These are phyloP conservation scores for Andricus quercusramuli DNA, from an alignment of 2,888 invertebrate genomes.

Conservation along the genomic window DNA sequence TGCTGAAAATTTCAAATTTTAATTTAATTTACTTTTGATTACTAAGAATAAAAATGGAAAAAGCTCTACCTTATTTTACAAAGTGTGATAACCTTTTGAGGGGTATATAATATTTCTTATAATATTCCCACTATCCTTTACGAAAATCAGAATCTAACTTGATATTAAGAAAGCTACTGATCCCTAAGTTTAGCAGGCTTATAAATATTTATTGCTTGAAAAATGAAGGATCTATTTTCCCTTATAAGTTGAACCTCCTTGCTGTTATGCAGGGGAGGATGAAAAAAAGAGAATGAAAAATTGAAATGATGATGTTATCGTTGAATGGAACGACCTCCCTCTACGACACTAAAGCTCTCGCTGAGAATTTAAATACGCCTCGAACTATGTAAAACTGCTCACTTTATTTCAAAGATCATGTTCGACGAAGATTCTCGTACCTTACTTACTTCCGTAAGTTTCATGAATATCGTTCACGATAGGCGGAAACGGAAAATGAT, in stretches of 20 bases:
- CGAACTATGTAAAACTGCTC: conserved; percentile 26
- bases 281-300: conserved; percentile 8
- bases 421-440: conserved; percentile 23
- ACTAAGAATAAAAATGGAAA: too few species aligned
- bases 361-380: conserved; percentile 36
- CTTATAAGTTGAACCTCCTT: background rate
- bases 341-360: conserved; percentile 25
- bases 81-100: too few species aligned
- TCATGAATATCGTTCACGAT: conserved; percentile 21
- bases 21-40: too few species aligned
- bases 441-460: background rate
- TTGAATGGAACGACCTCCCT: conserved; percentile 24
- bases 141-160: too few species aligned
- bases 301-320: conserved; percentile 21
- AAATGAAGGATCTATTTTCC: background rate
- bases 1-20: too few species aligned
- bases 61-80: too few species aligned
- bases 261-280: background rate
- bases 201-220: background rate
- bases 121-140: too few species aligned
- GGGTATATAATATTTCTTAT: too few species aligned
- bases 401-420: conserved; percentile 25
- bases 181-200: too few species aligned
- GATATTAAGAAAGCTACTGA: too few species aligned
- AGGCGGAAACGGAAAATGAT: conserved; percentile 4